Evolutionary conservation across 2,888 invertebrate genomes (phyloP).

Genomic region (Amphipyra berbera): DNA sequence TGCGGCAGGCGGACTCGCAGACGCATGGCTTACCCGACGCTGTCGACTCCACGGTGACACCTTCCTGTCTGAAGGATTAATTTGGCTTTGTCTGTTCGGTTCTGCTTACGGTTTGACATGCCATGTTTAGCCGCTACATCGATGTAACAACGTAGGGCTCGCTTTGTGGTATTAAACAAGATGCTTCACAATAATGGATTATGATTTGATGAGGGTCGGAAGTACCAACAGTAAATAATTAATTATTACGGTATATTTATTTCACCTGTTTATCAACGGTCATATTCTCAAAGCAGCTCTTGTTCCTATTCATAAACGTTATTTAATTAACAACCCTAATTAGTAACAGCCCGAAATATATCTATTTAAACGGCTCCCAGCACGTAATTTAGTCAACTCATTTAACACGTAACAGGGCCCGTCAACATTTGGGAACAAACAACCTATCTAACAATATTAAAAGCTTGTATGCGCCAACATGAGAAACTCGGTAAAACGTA

Average conservation of each 20-base stretch:
- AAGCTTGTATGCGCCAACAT: constrained; percentile 68
- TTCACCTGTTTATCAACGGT: constrained; percentile 10
- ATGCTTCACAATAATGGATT: constrained; percentile 31
- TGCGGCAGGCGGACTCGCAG: constrained; percentile 61
- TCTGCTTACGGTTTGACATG: constrained; percentile 61
- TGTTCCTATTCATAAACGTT: constrained; percentile 29
- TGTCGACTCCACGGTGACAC: constrained; percentile 63
- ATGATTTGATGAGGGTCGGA: constrained; percentile 38
- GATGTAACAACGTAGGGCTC: constrained; percentile 10
- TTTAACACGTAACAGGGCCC: constrained; percentile 58
- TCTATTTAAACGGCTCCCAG: constrained; percentile 31
- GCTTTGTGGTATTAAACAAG: constrained; percentile 29
- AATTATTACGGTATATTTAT: constrained; percentile 16
- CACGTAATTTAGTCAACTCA: constrained; percentile 53
- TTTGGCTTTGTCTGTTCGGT: constrained; percentile 69
- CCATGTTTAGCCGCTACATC: constrained; percentile 51
- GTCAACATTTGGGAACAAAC: constrained; percentile 67
- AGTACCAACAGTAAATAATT: constrained; percentile 30
- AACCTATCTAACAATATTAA: constrained; percentile 69
- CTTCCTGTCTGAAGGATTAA: constrained; percentile 73
- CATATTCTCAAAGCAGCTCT: constrained; percentile 20
- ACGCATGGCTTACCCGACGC: constrained; percentile 65
- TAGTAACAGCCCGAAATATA: constrained; percentile 25
- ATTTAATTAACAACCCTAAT: constrained; percentile 52
- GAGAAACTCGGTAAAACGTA: constrained; percentile 74